Evolutionary conservation across 2,113 vertebrate species (phyloP), one percentile per base, ranked within the genome.

Genomic region (Sebastes schlegelii): DNA sequence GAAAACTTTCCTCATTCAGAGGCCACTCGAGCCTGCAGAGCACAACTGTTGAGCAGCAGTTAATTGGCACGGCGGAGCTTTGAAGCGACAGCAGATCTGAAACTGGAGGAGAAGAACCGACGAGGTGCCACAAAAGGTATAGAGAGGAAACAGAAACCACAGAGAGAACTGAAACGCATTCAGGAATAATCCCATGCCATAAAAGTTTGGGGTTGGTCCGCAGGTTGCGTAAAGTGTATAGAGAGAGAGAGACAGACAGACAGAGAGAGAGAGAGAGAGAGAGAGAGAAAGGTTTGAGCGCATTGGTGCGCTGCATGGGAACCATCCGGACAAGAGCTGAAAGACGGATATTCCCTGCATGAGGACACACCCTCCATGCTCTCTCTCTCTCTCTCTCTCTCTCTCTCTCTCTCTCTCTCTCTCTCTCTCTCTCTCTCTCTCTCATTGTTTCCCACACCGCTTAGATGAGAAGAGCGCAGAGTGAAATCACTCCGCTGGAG

Each of bases 321-420:
- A 91, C 80, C 71, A 77, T 81, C 84, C 68, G 72, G 83, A 86
- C 81, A 69, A 51, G 80, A 80, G 84, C 80, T 83, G 83, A 85
- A 57, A 88, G 89, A 91, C 91, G 82, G 93, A 94, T 91, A 91
- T 92, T 89, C 94, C 89, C 90, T 91, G 90, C 88, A 88, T 68
- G 82, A 90, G 93, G 94, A 95, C 94, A 95, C 95, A 94, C 94
- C 94, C 95, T 94, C 92, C 74, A 14, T 45, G 34, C 75, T 46
- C 83, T 66, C 78, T 19, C 64, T 23, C 87, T 64, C 82, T 70
- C 66, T 69, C 60, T 49, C 89, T 80, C 77, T 73, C 82, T 75
- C 77, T 62, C 84, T 74, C 81, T 58, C 79, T 74, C 82, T 62
- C 70, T 61, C 78, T 23, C 81, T 40, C 88, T 73, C 72, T 61